These are phyloP conservation scores for Nezara viridula DNA, from an alignment of 2,888 invertebrate genomes.

Conservation along the genomic window DNA sequence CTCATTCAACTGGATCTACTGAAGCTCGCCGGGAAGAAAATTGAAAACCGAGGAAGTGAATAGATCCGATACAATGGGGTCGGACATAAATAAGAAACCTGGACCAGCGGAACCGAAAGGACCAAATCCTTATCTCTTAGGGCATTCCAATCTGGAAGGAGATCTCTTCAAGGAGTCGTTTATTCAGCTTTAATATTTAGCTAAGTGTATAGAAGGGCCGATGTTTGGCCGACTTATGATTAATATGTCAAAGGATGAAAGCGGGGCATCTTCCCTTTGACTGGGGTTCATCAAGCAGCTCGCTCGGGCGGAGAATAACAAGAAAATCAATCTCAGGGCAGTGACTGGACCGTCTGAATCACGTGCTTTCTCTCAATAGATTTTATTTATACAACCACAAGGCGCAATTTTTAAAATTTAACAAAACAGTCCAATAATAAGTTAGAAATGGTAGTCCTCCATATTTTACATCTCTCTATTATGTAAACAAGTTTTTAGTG, in stretches of 20 bases:
- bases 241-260: constrained; percentile 35
- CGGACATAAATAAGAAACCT: constrained; percentile 31
- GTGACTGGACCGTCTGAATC: background rate
- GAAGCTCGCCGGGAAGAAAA: background rate
- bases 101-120: background rate
- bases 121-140: constrained; percentile 22
- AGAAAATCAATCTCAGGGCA: constrained; percentile 1
- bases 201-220: background rate
- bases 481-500: too few relatives aligned
- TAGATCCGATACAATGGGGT: constrained; percentile 5
- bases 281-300: constrained; percentile 10
- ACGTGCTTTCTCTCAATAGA: background rate
- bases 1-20: background rate
- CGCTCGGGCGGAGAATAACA: constrained; percentile 10
- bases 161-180: constrained; percentile 2
- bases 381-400: background rate
- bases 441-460: background rate
- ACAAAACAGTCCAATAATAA: background rate
- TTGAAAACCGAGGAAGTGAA: constrained; percentile 6
- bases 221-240: background rate
- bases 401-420: background rate
- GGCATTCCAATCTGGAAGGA: background rate
- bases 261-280: background rate
- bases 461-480: too few relatives aligned
- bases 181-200: constrained; percentile 30